Percentiles rank a stretch among this genome's conserved stretches.
phyloP scores from a whole-genome alignment of 2,113 vertebrate genomes.

The Phoenicopterus ruber region DNA sequence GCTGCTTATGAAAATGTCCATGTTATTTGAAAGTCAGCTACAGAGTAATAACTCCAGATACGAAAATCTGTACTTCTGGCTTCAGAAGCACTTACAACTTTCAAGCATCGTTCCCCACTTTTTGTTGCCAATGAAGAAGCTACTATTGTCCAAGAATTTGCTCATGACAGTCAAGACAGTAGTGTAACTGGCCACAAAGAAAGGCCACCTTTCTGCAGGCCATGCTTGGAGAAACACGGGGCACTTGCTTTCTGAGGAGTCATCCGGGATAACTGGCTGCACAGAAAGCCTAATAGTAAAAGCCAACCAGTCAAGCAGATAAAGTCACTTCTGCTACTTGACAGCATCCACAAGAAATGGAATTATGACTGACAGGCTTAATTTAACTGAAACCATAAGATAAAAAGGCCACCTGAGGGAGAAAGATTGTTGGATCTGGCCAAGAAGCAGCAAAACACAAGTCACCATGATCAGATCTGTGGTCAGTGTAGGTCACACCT shows the following conservation, averaged over 20 bases:
- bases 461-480: accelerated
- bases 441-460: background rate
- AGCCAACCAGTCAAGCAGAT: background rate
- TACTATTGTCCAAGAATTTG: background rate
- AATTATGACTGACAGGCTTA: background rate
- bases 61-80: background rate
- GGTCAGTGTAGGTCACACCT: background rate
- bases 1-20: background rate
- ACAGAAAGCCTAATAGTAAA: background rate
- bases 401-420: background rate
- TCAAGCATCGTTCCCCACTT: background rate
- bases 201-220: background rate
- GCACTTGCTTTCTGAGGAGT: background rate
- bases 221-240: background rate
- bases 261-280: background rate
- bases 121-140: background rate
- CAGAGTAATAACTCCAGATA: background rate
- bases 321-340: background rate
- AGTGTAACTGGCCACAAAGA: accelerated
- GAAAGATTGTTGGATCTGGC: background rate
- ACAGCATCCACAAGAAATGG: background rate
- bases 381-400: background rate
- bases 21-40: background rate
- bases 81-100: background rate
- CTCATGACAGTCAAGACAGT: background rate